phyloP scores from a whole-genome alignment of 2,888 invertebrate species.

The Cosmopolites sordidus region DNA sequence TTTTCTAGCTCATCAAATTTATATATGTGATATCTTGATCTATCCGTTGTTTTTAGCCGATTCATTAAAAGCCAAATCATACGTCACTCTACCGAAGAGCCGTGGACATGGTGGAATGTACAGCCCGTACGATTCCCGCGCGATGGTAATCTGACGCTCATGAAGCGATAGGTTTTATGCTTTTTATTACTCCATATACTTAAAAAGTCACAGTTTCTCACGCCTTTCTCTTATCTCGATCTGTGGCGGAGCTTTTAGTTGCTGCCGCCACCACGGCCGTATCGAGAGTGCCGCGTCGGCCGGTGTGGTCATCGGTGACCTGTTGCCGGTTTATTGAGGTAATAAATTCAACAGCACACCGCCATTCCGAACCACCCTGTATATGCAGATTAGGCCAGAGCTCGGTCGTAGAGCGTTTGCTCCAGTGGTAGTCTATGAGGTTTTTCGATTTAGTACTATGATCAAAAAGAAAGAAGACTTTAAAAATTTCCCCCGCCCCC shows the following conservation, averaged over 20 bases:
- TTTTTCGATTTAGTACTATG: too few relatives aligned
- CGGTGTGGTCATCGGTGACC: slow-evolving; percentile 14
- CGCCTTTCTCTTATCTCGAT: slow-evolving; percentile 6
- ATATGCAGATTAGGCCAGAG: slow-evolving; percentile 18
- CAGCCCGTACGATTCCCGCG: too few relatives aligned
- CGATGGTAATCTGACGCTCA: not conserved
- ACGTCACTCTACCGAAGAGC: too few relatives aligned
- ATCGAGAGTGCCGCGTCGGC: not conserved
- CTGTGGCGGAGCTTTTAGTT: slow-evolving; percentile 3
- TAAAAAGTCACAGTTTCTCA: slow-evolving; percentile 4
- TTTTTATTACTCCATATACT: not conserved
- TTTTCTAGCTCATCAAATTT: too few relatives aligned
- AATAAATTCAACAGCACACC: slow-evolving; percentile 18
- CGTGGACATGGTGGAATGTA: too few relatives aligned
- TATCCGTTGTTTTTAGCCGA: too few relatives aligned
- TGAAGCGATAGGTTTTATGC: not conserved
- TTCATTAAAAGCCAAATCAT: too few relatives aligned
- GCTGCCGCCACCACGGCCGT: not conserved
- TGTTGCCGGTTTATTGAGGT: slow-evolving; percentile 16
- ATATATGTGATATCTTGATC: too few relatives aligned
- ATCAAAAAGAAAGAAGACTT: too few relatives aligned
- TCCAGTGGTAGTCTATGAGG: too few relatives aligned
- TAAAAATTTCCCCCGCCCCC: too few relatives aligned
- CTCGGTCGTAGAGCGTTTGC: not conserved
- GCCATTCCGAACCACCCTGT: slow-evolving; percentile 20